phyloP scores from a whole-genome alignment of 1,140 invertebrate genomes.

The Caligus rogercresseyi region DNA sequence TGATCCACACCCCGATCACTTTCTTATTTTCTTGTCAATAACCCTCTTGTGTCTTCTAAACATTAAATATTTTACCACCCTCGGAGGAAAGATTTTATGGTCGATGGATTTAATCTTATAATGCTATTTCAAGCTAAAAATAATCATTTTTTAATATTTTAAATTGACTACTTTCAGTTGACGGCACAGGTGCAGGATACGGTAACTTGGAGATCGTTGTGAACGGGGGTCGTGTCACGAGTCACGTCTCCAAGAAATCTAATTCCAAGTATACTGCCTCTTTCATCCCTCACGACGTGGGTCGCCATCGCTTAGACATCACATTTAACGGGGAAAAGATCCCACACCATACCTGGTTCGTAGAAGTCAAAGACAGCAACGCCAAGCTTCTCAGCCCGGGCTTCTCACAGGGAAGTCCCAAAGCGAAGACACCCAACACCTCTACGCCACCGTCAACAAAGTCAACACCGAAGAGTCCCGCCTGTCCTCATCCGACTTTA shows the following conservation, averaged over 20 bases:
- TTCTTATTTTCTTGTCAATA: no score
- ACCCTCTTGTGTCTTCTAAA: no score
- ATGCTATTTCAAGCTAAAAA: no score
- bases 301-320: conserved; percentile 74
- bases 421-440: not conserved
- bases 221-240: conserved; percentile 82
- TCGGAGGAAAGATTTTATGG: no score
- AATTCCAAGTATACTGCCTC: conserved; percentile 51
- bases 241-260: conserved; percentile 76
- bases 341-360: conserved; percentile 29
- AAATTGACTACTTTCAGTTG: no score
- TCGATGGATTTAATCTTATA: no score
- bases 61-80: no score
- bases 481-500: not conserved
- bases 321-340: conserved; percentile 87
- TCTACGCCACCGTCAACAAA: not conserved
- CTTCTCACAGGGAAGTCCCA: conserved; percentile 4
- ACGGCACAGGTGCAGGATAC: conserved; percentile 79
- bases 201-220: conserved; percentile 92
- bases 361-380: conserved; percentile 18
- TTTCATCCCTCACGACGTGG: conserved; percentile 69
- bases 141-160: no score
- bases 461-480: not conserved
- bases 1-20: no score
- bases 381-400: not conserved